These are phyloP conservation scores for Danio tinwini DNA, from an alignment of 2,797 vertebrate species.

Conservation along the genomic window DNA sequence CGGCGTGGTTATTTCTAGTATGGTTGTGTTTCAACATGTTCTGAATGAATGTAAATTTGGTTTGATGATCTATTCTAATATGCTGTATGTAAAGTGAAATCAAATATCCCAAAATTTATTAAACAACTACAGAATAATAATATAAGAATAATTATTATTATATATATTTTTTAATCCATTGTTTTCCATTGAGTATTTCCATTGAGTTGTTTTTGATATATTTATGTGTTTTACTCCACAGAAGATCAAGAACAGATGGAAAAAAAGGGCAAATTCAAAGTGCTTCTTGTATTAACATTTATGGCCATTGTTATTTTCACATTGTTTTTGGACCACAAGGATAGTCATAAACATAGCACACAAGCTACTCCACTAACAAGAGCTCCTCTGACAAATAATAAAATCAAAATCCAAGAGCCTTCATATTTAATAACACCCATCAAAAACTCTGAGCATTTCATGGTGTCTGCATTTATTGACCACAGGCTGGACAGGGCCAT, in stretches of 20 bases:
- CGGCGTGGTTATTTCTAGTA: too few species aligned
- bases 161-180: too few species aligned
- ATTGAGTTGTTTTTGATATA: not conserved
- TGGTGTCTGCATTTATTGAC: conserved; percentile 68
- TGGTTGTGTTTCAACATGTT: too few species aligned
- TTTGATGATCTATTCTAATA: not conserved
- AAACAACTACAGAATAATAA: too few species aligned
- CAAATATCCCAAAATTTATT: not conserved
- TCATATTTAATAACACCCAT: conserved; percentile 56
- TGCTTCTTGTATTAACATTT: not conserved
- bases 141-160: too few species aligned
- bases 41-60: too few species aligned
- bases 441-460: conserved; percentile 62
- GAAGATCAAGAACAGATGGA: conserved; percentile 1
- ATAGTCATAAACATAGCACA: not conserved
- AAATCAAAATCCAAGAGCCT: not conserved
- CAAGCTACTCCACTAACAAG: not conserved
- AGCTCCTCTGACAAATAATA: not conserved
- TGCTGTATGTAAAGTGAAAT: not conserved
- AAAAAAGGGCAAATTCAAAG: not conserved
- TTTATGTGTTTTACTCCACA: not conserved
- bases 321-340: not conserved
- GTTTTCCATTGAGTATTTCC: not conserved
- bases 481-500: conserved; percentile 55
- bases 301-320: not conserved